These are phyloP conservation scores for Neoscelio sp. DNA, from an alignment of 2,888 invertebrate genomes.

Conservation along the genomic window DNA sequence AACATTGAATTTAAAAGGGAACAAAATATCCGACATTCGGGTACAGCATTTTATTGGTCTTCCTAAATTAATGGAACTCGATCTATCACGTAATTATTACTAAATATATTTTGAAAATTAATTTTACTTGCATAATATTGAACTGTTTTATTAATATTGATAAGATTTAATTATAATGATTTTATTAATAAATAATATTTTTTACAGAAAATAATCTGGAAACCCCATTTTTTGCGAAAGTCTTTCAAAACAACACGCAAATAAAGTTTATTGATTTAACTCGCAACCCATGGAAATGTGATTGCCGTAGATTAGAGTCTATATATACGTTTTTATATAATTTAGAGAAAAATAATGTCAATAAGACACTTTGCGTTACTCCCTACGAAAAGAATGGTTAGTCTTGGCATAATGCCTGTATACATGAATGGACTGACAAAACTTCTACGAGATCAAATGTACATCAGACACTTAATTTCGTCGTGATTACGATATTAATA, in stretches of 20 bases:
- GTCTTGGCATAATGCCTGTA: conserved; percentile 89
- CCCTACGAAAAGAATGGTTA: conserved; percentile 86
- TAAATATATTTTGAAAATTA: conserved; percentile 17
- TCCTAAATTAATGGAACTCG: conserved; percentile 85
- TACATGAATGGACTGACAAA: conserved; percentile 84
- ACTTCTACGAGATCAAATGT: conserved; percentile 63
- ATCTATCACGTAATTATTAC: conserved; percentile 83
- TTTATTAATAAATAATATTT: conserved; percentile 19
- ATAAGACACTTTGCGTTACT: conserved; percentile 86
- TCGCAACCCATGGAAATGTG: conserved; percentile 92
- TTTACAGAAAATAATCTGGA: conserved; percentile 87
- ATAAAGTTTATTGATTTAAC: conserved; percentile 86
- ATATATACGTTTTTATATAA: conserved; percentile 86
- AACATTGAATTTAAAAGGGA: conserved; percentile 85
- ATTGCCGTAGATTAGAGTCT: conserved; percentile 86
- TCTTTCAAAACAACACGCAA: conserved; percentile 86
- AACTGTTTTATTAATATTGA: no score
- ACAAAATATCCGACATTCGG: conserved; percentile 86
- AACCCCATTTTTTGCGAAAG: conserved; percentile 80
- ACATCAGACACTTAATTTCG: conserved; percentile 74
- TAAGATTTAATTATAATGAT: background rate
- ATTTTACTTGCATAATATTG: background rate
- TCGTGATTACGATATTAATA: conserved; percentile 75
- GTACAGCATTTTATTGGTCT: conserved; percentile 87
- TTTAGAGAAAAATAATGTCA: conserved; percentile 83